phyloP scores from a whole-genome alignment of 1,140 invertebrate species.

The Phocides pigmalion region DNA sequence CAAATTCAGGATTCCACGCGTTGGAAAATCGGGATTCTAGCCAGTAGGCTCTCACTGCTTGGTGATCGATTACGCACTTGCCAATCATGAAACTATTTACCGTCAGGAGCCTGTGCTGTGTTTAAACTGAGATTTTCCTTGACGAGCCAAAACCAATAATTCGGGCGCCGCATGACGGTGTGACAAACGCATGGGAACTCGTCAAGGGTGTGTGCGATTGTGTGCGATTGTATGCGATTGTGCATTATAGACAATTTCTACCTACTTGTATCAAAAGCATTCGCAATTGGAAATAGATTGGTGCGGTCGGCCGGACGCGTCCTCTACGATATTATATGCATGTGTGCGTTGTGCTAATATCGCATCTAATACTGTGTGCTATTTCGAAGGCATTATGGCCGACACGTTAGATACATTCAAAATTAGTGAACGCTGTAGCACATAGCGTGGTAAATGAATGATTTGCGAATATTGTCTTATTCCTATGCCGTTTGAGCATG shows the following conservation, averaged over 20 bases:
- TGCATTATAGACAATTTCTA: constrained; percentile 39
- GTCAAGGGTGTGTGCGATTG: not conserved
- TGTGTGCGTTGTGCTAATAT: constrained; percentile 25
- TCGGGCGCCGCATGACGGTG: not conserved
- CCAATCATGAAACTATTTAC: not conserved
- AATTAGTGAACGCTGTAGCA: constrained; percentile 19
- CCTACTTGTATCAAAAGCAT: constrained; percentile 35
- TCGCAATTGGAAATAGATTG: constrained; percentile 40
- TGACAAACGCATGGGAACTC: constrained; percentile 13
- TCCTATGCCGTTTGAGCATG: not conserved
- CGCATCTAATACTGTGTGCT: constrained; percentile 24
- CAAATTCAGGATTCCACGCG: too few species aligned
- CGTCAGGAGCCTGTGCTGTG: not conserved
- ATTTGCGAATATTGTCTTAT: constrained; percentile 19
- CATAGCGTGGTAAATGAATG: constrained; percentile 22
- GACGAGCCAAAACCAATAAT: constrained; percentile 14
- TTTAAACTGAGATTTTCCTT: constrained; percentile 10
- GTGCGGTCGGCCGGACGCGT: constrained; percentile 29
- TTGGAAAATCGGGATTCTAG: too few species aligned
- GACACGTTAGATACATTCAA: constrained; percentile 26
- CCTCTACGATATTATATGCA: constrained; percentile 25
- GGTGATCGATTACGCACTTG: too few species aligned
- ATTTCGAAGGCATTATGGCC: constrained; percentile 28
- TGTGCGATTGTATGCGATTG: constrained; percentile 15
- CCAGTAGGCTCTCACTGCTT: too few species aligned